Evolutionary conservation across 2,113 vertebrate genomes (phyloP), one percentile per base, ranked within the genome.

Genomic region (Chloroceryle aenea): DNA sequence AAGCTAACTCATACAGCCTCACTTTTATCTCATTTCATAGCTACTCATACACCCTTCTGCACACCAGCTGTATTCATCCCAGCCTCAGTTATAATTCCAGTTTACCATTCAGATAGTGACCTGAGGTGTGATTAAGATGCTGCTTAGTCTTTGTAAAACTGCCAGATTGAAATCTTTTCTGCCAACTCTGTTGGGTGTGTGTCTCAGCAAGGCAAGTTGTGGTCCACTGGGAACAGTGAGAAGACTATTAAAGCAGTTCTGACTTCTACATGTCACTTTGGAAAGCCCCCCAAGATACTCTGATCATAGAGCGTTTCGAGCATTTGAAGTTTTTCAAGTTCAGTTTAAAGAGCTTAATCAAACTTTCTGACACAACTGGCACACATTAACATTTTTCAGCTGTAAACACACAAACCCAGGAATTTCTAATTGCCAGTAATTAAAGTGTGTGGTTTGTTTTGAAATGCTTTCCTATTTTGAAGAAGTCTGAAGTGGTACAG

Each of bases 381-480:
- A 96, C 95, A 90, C 96, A 96, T 97, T 95, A 96, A 96, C 95
- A 97, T 97, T 97, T 97, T 89, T 96, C 88, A 95, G 36, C 88
- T 95, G 90, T 92, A 97, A 96, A 96, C 85, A 94, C 56, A 88
- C 85, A 94, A 94, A 96, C 15, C 48, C 53, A 92, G 80, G 83
- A 93, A 90, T 96, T 96, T 94, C 92, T 97, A 96, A 97, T 96
- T 96, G 83, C 88, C 53, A 85, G 73, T 95, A 97, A 96, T 96
- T 95, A 89, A 92, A 96, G 69, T 58, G 43, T 81, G 86, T 78
- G 75, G 90, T 64, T 96, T 68, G 61, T 78, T 96, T 94, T 96
- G 85, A 96, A 96, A 94, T 73, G 88, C 91, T 92, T 90, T 96
- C 80, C 86, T 90, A 48, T 89, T 93, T 93, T 90, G 73, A 90